phyloP scores from a whole-genome alignment of 1,140 invertebrate species.

The Schlechtendalia chinensis region DNA sequence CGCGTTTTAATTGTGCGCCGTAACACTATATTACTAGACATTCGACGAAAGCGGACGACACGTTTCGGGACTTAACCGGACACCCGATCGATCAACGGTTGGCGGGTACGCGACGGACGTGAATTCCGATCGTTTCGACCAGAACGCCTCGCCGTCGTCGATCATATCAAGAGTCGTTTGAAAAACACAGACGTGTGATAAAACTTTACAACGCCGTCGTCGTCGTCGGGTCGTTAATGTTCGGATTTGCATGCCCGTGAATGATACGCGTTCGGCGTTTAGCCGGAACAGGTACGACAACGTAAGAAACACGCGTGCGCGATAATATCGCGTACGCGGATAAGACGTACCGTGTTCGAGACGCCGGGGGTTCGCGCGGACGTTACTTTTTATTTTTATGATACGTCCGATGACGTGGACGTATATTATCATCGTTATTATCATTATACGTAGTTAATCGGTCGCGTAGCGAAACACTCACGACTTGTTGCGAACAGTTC shows the following conservation, averaged over 20 bases:
- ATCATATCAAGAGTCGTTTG: slow-evolving; percentile 40
- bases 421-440: too few species aligned
- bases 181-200: slow-evolving; percentile 9
- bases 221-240: slow-evolving; percentile 12
- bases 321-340: neutral
- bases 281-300: neutral
- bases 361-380: neutral
- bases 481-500: too few species aligned
- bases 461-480: too few species aligned
- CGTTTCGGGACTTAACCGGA: neutral
- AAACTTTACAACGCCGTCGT: slow-evolving; percentile 15
- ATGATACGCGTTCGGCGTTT: neutral
- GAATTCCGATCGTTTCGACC: too few species aligned
- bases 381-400: too few species aligned
- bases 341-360: neutral
- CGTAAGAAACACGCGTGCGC: slow-evolving; percentile 4
- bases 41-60: neutral
- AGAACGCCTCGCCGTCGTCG: neutral
- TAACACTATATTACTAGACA: neutral
- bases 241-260: slow-evolving; percentile 21
- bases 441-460: too few species aligned
- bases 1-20: neutral
- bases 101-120: too few species aligned
- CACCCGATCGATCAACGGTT: neutral
- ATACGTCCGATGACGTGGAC: too few species aligned